These are phyloP conservation scores for Sialis fuliginosa DNA, from an alignment of 2,888 invertebrate species.

Conservation along the genomic window DNA sequence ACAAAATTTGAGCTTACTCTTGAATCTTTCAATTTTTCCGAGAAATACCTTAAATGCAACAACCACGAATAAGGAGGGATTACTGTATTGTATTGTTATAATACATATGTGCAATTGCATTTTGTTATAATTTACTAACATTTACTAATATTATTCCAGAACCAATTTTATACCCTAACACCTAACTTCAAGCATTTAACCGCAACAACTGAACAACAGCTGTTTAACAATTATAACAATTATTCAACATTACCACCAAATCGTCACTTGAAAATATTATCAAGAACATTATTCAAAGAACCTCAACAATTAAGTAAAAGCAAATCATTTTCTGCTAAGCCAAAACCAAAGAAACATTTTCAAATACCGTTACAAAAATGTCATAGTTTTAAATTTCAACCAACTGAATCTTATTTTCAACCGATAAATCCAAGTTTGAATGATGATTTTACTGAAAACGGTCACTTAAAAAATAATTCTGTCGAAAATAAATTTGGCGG, in stretches of 20 bases:
- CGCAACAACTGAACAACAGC: slow-evolving; percentile 24
- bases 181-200: slow-evolving; percentile 41
- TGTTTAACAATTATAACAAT: slow-evolving; percentile 9
- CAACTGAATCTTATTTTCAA: slow-evolving; percentile 39
- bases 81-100: too few species aligned
- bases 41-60: too few species aligned
- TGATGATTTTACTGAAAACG: slow-evolving; percentile 13
- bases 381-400: slow-evolving; percentile 37
- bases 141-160: slow-evolving; percentile 19
- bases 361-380: slow-evolving; percentile 46
- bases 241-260: slow-evolving; percentile 37
- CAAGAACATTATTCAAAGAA: slow-evolving; percentile 23
- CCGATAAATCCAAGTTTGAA: slow-evolving; percentile 43
- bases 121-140: neutral
- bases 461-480: slow-evolving; percentile 6
- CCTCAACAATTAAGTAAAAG: slow-evolving; percentile 20
- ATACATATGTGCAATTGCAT: too few species aligned
- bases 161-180: slow-evolving; percentile 28
- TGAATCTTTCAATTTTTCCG: too few species aligned
- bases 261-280: slow-evolving; percentile 28
- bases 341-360: slow-evolving; percentile 37
- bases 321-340: slow-evolving; percentile 24
- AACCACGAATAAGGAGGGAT: too few species aligned
- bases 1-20: too few species aligned
- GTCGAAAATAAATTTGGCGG: slow-evolving; percentile 3